Evolutionary conservation across 2,888 invertebrate genomes (phyloP).

Genomic region (Chrysotoxum bicinctum): DNA sequence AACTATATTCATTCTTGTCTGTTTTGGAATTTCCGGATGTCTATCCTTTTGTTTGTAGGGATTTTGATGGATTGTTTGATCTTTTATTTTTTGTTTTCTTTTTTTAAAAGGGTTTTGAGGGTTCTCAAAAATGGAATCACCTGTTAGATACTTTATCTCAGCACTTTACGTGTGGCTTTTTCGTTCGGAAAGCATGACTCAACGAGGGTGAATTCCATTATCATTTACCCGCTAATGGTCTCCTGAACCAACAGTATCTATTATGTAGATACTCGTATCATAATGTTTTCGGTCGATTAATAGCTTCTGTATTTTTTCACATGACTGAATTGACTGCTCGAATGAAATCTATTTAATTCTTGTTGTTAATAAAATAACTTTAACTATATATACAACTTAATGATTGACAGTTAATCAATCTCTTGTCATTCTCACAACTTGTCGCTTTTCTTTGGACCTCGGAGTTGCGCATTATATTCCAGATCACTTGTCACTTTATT

Average conservation of each 20-base stretch:
- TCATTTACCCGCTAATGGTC: constrained; percentile 63
- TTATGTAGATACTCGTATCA: no score
- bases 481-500: constrained; percentile 51
- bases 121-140: constrained; percentile 5
- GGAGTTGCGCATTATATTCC: constrained; percentile 14
- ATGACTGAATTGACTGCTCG: constrained; percentile 24
- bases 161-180: constrained; percentile 24
- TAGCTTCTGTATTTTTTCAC: constrained; percentile 43
- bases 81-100: constrained; percentile 6
- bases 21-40: constrained; percentile 69
- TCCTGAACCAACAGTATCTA: not conserved
- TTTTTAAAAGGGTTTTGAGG: constrained; percentile 1
- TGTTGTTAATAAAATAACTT: constrained; percentile 15
- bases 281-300: constrained; percentile 17
- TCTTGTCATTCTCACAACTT: constrained; percentile 11
- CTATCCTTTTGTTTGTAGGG: constrained; percentile 40
- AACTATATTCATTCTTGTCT: constrained; percentile 46
- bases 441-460: constrained; percentile 38
- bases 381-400: not conserved
- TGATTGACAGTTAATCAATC: constrained; percentile 73
- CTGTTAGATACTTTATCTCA: constrained; percentile 20
- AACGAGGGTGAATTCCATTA: constrained; percentile 57
- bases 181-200: constrained; percentile 43
- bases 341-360: constrained; percentile 30
- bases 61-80: constrained; percentile 48